These are phyloP conservation scores for Folsomia manolachei DNA, from an alignment of 2,888 invertebrate genomes.

Conservation along the genomic window DNA sequence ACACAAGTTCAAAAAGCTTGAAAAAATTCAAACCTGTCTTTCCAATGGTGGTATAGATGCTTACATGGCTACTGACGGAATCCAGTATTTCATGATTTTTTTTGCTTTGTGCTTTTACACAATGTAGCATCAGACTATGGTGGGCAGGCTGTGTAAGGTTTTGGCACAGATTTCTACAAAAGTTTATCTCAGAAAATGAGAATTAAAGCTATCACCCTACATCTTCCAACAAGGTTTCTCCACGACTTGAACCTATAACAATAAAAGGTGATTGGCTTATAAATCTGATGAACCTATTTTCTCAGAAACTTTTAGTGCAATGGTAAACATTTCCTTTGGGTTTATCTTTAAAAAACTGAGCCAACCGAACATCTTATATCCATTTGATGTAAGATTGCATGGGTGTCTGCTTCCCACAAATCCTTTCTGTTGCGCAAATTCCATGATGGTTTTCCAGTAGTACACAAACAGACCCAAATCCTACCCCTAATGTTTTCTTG, in stretches of 20 bases:
- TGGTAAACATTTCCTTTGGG: constrained; percentile 19
- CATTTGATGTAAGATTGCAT: constrained; percentile 7
- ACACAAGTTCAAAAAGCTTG: not conserved
- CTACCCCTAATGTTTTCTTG: too few species aligned
- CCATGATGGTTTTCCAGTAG: not conserved
- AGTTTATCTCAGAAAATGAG: constrained; percentile 20
- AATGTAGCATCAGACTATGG: not conserved
- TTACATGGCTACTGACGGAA: not conserved
- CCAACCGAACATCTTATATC: constrained; percentile 9
- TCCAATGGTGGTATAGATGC: not conserved
- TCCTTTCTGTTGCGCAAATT: not conserved
- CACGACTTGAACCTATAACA: constrained; percentile 12
- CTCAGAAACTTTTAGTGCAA: constrained; percentile 19
- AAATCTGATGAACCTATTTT: constrained; percentile 25
- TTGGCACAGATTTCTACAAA: constrained; percentile 16
- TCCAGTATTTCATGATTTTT: not conserved
- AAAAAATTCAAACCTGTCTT: not conserved
- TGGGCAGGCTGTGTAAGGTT: not conserved
- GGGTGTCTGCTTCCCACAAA: not conserved
- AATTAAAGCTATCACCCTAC: constrained; percentile 20
- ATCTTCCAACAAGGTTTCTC: constrained; percentile 9
- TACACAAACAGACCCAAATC: too few species aligned
- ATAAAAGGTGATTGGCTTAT: constrained; percentile 23
- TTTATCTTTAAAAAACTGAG: constrained; percentile 20
- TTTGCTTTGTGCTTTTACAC: not conserved